A percentile compares a stretch with the other conserved stretches of the same genome.
Evolutionary conservation across 2,888 invertebrate genomes (phyloP).

Genomic region (Synanthedon andrenaeformis): DNA sequence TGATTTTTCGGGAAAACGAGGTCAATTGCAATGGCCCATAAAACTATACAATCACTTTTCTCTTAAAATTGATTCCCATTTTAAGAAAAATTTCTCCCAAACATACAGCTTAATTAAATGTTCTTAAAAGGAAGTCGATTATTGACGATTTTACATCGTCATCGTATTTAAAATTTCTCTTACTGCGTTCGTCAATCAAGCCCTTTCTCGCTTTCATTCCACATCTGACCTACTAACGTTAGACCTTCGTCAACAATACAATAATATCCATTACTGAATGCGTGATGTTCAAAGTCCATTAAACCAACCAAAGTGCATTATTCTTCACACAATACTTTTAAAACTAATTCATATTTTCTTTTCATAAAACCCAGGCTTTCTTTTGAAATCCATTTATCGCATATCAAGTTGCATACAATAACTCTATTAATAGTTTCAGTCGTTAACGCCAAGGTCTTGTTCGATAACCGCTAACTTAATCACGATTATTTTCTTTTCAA

Average conservation of each 20-base stretch:
- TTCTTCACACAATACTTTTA: no score
- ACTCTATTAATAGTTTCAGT: no score
- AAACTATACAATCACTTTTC: background rate
- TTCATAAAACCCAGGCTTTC: no score
- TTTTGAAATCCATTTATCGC: no score
- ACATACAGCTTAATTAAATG: no score
- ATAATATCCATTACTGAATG: slow-evolving; percentile 2
- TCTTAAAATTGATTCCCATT: background rate
- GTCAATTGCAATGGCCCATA: background rate
- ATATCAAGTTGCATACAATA: no score
- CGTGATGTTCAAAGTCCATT: background rate
- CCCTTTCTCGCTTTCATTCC: slow-evolving; percentile 21
- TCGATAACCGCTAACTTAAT: background rate
- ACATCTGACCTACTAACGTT: slow-evolving; percentile 15
- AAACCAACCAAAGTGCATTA: no score
- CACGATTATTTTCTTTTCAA: background rate
- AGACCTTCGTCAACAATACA: slow-evolving; percentile 11
- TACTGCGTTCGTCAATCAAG: background rate
- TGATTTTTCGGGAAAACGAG: background rate
- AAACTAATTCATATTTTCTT: no score
- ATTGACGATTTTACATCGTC: slow-evolving; percentile 5
- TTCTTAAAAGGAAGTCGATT: slow-evolving; percentile 1
- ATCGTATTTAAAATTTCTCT: no score
- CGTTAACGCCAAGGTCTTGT: background rate
- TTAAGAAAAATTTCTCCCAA: background rate